Conservation (phyloP, 1,140 invertebrate genomes). For the Bombus terrestris region DNA sequence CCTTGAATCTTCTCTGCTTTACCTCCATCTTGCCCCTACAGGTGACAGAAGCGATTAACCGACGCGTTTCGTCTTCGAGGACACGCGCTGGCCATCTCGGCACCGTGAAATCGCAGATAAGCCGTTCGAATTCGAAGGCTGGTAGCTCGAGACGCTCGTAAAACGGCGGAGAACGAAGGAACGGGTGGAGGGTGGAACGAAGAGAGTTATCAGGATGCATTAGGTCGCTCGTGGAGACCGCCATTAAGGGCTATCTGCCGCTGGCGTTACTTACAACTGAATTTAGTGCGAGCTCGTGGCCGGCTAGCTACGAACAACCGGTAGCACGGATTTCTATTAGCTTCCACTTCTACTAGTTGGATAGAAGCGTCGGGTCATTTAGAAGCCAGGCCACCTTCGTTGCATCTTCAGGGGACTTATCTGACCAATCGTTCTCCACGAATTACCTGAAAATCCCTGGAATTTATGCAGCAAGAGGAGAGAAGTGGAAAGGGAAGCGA, state of each 20-base stretch:
- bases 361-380: constrained; percentile 40
- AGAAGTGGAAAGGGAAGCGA: too few species aligned
- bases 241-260: constrained; percentile 71
- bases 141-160: constrained; percentile 48
- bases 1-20: too few species aligned
- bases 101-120: constrained; percentile 59
- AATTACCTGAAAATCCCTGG: constrained; percentile 11
- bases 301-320: constrained; percentile 13
- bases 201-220: constrained; percentile 72
- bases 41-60: constrained; percentile 52
- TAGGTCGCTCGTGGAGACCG: constrained; percentile 61
- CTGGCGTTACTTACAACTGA: constrained; percentile 67
- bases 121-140: constrained; percentile 28
- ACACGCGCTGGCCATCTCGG: constrained; percentile 53
- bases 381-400: background rate
- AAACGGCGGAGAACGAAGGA: constrained; percentile 6
- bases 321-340: constrained; percentile 61
- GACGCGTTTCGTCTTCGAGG: constrained; percentile 8
- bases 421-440: constrained; percentile 1
- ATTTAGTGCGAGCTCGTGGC: constrained; percentile 67
- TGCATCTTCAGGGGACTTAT: constrained; percentile 32
- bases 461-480: too few species aligned
- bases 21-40: constrained; percentile 8
- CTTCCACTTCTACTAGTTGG: constrained; percentile 3
- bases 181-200: background rate